phyloP scores from a whole-genome alignment of 2,888 invertebrate species.

The Acrobasis suavella region DNA sequence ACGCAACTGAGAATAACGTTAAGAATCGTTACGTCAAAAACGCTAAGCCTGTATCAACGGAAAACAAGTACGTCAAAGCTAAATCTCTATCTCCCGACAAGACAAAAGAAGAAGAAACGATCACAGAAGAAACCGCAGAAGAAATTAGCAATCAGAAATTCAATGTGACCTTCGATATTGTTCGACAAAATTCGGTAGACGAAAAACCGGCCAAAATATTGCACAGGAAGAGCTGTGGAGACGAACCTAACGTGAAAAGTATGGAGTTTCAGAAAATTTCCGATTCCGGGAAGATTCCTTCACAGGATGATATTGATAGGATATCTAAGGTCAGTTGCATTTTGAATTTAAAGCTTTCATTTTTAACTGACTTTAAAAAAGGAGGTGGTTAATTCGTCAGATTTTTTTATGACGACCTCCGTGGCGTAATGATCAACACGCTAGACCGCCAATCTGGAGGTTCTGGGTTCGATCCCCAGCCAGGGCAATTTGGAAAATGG shows the following conservation, averaged over 20 bases:
- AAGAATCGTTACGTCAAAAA: constrained; percentile 73
- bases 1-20: constrained; percentile 41
- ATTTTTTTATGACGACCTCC: no score
- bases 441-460: no score
- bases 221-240: constrained; percentile 76
- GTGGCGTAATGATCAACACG: no score
- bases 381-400: no score
- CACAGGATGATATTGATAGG: constrained; percentile 93
- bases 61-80: constrained; percentile 73
- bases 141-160: constrained; percentile 35
- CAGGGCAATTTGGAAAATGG: no score
- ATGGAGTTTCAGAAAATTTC: constrained; percentile 60
- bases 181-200: constrained; percentile 32
- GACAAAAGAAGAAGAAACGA: constrained; percentile 47
- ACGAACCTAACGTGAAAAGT: constrained; percentile 61
- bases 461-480: no score
- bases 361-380: no score
- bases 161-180: constrained; percentile 38
- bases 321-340: constrained; percentile 84
- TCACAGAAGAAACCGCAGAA: constrained; percentile 55
- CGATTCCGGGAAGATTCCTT: constrained; percentile 82
- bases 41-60: constrained; percentile 52
- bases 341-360: no score
- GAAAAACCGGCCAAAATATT: constrained; percentile 41
- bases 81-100: constrained; percentile 72